phyloP scores from a whole-genome alignment of 2,888 invertebrate species.

The Scaptomyza cyrtandrae region DNA sequence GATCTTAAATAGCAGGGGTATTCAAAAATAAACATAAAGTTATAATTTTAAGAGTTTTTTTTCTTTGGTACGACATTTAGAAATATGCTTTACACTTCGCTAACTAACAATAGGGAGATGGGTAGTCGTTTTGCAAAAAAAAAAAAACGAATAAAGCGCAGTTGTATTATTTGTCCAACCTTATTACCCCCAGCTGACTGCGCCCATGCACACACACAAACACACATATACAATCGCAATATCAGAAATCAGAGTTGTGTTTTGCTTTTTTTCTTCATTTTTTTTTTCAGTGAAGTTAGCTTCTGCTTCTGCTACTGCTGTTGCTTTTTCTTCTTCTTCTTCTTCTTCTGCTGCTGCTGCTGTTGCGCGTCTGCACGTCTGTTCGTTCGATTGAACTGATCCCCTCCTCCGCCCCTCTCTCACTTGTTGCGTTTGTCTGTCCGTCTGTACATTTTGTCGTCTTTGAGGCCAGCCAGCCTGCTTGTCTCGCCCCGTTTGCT shows the following conservation, averaged over 20 bases:
- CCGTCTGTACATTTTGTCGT: slow-evolving; percentile 37
- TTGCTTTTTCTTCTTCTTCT: slow-evolving; percentile 8
- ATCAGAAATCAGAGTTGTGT: slow-evolving; percentile 66
- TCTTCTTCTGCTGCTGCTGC: slow-evolving; percentile 12
- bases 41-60: too few species aligned
- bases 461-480: slow-evolving; percentile 59
- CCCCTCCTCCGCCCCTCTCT: background rate
- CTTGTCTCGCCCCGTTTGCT: slow-evolving; percentile 62
- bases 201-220: slow-evolving; percentile 13
- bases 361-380: slow-evolving; percentile 38
- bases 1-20: slow-evolving; percentile 1
- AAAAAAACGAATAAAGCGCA: too few species aligned
- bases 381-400: slow-evolving; percentile 26
- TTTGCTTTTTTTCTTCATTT: slow-evolving; percentile 31
- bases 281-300: slow-evolving; percentile 65
- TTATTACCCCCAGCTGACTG: background rate
- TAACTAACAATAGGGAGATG: too few species aligned
- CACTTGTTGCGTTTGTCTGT: slow-evolving; percentile 16
- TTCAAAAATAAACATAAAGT: background rate
- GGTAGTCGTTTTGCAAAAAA: too few species aligned
- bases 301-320: slow-evolving; percentile 48
- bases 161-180: too few species aligned
- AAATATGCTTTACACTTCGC: too few species aligned
- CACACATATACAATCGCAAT: slow-evolving; percentile 60
- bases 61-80: too few species aligned